Base-by-base conservation (phyloP, 1,140 invertebrate genomes). In the Tribolium madens region DNA sequence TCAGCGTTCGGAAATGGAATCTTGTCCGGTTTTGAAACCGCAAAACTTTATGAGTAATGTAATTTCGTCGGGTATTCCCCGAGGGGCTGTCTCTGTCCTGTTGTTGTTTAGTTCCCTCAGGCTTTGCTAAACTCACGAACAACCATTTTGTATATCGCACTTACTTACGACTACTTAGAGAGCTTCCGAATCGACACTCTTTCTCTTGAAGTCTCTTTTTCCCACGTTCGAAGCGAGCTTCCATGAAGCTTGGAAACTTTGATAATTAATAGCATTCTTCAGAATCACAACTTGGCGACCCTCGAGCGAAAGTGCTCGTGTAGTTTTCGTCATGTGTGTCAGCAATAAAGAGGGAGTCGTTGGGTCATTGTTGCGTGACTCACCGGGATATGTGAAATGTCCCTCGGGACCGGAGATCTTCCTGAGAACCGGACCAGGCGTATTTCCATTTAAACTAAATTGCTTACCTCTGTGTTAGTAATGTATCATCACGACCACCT, bases 371-470 rank as follows among this genome's bases (percentile, higher is more conserved):
- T 64, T 64, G 57, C 57, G 21, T 64, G 57, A 64, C 57, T 64
- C 57, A 64, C 21, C 13, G 57, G 57, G 57, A 64, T 33, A 64
- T 64, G 57, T 33, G 57, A 12, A 42, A 33, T 33, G 57, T 64
- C 57, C 57, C 57, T 33, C 26, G 57, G 57, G 57, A 64, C 3
- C 1, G 3, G 52, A 64, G 57, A 64, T 64, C 57, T 64, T 64
- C 57, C 57, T 64, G 57, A 26, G 57, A 64, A 64, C 26, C 57
- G 57, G 57, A 64, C 57, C 57, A 64, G 21, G 7, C 57, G 57
- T 64, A 64, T 64, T 64, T 64, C 57, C 57, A 64, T 64, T 64
- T 64, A 33, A 26, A 33, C 57, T 33, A 64, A 64, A 64, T 64
- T 64, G 36, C 57, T 64, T 64, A 64, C 57, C 57, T 33, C 57